These are phyloP conservation scores for Vanessa atalanta DNA, from an alignment of 1,140 invertebrate genomes.

Conservation along the genomic window DNA sequence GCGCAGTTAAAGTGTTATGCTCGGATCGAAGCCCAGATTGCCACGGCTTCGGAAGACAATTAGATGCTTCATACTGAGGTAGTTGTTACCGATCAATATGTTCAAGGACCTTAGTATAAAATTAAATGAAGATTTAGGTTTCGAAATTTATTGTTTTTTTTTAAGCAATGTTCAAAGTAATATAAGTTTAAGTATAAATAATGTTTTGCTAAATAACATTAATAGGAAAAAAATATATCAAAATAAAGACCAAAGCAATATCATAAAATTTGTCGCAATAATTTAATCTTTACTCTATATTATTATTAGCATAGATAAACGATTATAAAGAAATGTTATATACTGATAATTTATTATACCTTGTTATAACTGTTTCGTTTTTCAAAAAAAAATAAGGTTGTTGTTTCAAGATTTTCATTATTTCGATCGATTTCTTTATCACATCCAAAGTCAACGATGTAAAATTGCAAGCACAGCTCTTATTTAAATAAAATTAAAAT, in stretches of 20 bases:
- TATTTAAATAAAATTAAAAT: conserved; percentile 9
- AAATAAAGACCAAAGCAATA: no score
- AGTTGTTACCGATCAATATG: not conserved
- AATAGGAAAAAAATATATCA: no score
- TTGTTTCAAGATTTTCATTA: not conserved
- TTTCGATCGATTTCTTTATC: not conserved
- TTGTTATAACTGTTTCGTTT: no score
- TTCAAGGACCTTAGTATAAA: not conserved
- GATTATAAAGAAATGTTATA: no score
- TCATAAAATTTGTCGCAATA: no score
- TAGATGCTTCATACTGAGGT: not conserved
- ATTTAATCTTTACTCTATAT: no score
- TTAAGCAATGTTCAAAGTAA: no score
- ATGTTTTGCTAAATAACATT: no score
- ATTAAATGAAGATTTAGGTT: not conserved
- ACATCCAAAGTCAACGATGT: not conserved
- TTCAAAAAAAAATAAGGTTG: no score
- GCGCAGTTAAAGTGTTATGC: not conserved
- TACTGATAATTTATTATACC: no score
- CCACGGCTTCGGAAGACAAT: not conserved
- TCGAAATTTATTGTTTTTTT: not conserved
- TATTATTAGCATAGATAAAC: no score
- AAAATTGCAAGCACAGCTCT: not conserved
- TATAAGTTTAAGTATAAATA: no score
- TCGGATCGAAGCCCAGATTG: not conserved